These are phyloP conservation scores for Drosophila takahashii DNA, from an alignment of 1,140 invertebrate species.

Conservation along the genomic window DNA sequence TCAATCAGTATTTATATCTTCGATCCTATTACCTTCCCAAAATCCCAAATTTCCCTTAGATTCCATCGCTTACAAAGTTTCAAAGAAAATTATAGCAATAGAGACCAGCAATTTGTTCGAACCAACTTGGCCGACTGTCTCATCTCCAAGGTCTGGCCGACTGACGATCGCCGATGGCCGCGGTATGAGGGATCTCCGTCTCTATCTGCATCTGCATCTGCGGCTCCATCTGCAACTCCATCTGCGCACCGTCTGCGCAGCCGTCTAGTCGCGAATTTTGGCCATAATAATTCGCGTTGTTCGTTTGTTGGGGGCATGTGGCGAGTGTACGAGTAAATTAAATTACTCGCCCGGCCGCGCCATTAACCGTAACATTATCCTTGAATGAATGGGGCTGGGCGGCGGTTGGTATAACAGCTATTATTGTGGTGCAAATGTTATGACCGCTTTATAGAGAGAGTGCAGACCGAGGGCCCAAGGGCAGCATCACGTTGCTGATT, in stretches of 20 bases:
- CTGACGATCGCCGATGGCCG: constrained; percentile 33
- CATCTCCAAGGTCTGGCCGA: constrained; percentile 42
- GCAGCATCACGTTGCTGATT: constrained; percentile 79
- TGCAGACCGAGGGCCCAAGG: constrained; percentile 54
- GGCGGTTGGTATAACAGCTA: constrained; percentile 64
- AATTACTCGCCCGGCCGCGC: constrained; percentile 55
- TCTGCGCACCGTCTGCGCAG: constrained; percentile 19
- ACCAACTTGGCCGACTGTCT: constrained; percentile 32
- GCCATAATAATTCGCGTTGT: constrained; percentile 63
- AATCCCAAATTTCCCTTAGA: background rate
- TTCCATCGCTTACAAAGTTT: constrained; percentile 22
- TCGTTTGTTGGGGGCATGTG: constrained; percentile 55
- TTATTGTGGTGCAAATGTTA: constrained; percentile 82
- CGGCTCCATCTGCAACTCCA: background rate
- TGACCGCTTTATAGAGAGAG: constrained; percentile 48
- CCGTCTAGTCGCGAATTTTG: constrained; percentile 34
- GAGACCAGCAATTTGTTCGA: constrained; percentile 23
- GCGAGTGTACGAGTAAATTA: constrained; percentile 63
- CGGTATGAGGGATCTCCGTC: constrained; percentile 23
- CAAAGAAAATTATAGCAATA: constrained; percentile 29
- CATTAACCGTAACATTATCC: constrained; percentile 75
- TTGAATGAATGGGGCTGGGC: constrained; percentile 66
- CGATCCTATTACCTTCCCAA: constrained; percentile 17
- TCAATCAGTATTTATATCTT: constrained; percentile 17
- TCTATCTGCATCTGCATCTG: constrained; percentile 20